These are phyloP conservation scores for Priocnemis perturbator DNA, from an alignment of 2,888 invertebrate species.

Conservation along the genomic window DNA sequence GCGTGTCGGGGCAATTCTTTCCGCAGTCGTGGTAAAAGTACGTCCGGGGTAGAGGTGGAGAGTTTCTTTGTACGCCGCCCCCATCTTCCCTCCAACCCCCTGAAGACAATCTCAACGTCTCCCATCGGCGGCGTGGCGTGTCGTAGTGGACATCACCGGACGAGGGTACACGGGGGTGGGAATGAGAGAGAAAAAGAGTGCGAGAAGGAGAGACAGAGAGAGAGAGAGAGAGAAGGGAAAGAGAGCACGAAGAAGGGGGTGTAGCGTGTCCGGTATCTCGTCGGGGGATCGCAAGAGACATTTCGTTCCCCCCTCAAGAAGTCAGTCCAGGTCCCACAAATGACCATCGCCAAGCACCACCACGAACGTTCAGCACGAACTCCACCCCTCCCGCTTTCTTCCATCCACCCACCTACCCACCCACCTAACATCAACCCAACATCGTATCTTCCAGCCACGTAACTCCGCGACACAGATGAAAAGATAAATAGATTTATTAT, in stretches of 20 bases:
- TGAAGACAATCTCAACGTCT: constrained; percentile 65
- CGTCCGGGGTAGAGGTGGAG: constrained; percentile 37
- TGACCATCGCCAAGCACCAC: constrained; percentile 69
- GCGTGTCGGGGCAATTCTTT: constrained; percentile 60
- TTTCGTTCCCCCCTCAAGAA: constrained; percentile 68
- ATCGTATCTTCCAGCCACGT: constrained; percentile 65
- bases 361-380: constrained; percentile 55
- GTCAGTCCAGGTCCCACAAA: constrained; percentile 68
- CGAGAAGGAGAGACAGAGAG: background rate
- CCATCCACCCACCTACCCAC: constrained; percentile 17
- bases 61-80: constrained; percentile 55
- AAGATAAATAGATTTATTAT: constrained; percentile 70
- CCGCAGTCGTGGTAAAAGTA: constrained; percentile 58
- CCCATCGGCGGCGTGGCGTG: constrained; percentile 57
- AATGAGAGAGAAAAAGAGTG: background rate
- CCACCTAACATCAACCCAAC: constrained; percentile 43
- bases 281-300: constrained; percentile 73
- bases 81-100: constrained; percentile 12
- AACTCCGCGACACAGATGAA: constrained; percentile 60
- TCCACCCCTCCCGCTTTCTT: constrained; percentile 15
- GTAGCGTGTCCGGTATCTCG: constrained; percentile 74
- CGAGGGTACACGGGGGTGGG: constrained; percentile 16
- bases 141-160: constrained; percentile 64
- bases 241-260: constrained; percentile 52
- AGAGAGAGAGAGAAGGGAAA: constrained; percentile 18